Conservation (phyloP, 2,797 vertebrate species). For the Poecilia wingei region DNA sequence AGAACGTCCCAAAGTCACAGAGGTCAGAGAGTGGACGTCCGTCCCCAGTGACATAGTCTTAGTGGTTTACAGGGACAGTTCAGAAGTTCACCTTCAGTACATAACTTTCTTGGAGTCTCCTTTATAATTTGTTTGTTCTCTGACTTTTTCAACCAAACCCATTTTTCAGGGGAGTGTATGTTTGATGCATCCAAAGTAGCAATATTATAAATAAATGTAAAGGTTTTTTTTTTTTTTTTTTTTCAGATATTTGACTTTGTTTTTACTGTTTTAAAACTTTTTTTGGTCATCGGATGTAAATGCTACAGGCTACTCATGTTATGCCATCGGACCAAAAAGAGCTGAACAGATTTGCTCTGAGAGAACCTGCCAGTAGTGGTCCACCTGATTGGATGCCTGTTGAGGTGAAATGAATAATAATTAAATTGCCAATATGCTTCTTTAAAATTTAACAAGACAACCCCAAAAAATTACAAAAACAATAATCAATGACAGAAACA, state of each 20-base stretch:
- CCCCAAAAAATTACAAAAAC: not conserved
- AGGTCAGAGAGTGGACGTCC: constrained; percentile 57
- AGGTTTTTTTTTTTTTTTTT: not conserved
- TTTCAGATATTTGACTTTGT: not conserved
- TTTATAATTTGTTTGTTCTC: not conserved
- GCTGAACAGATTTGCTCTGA: not conserved
- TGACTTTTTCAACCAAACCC: not conserved
- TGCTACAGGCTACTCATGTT: not conserved
- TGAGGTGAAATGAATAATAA: not conserved
- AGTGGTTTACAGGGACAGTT: constrained; percentile 37
- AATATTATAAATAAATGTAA: not conserved
- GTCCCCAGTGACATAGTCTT: constrained; percentile 55
- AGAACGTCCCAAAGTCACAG: constrained; percentile 72
- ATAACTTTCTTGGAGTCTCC: not conserved
- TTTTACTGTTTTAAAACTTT: not conserved
- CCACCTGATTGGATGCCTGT: not conserved
- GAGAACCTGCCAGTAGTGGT: not conserved
- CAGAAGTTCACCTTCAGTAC: not conserved
- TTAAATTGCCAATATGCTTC: not conserved
- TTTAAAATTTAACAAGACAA: not conserved
- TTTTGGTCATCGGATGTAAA: not conserved
- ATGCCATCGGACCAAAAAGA: not conserved
- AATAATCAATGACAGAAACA: not conserved
- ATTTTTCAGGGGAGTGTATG: not conserved
- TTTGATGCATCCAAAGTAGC: not conserved